phyloP scores from a whole-genome alignment of 2,888 invertebrate species.

The Drosophila antonietae region DNA sequence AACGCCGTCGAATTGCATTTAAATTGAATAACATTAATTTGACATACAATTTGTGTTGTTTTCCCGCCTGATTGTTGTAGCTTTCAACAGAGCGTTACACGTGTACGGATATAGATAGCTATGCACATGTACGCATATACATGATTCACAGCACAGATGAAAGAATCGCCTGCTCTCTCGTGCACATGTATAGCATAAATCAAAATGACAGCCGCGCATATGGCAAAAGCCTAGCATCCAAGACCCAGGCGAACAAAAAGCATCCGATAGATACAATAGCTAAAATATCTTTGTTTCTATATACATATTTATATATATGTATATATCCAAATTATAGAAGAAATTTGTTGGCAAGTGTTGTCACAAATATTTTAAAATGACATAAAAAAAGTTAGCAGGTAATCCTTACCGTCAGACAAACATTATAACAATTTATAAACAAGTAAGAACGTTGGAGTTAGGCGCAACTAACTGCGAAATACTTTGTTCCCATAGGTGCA shows the following conservation, averaged over 20 bases:
- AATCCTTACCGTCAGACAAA: too few relatives aligned
- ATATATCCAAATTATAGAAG: too few relatives aligned
- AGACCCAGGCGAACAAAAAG: conserved; percentile 38
- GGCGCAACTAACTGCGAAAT: too few relatives aligned
- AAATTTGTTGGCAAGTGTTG: too few relatives aligned
- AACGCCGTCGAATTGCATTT: conserved; percentile 78
- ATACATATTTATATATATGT: conserved; percentile 4
- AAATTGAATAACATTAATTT: conserved; percentile 79
- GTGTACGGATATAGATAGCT: conserved; percentile 48
- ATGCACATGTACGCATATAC: conserved; percentile 32
- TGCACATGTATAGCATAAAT: conserved; percentile 70
- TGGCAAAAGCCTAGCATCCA: conserved; percentile 25
- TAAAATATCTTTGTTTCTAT: background rate
- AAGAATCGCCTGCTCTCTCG: conserved; percentile 52
- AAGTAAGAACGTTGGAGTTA: too few relatives aligned
- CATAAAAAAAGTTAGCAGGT: too few relatives aligned
- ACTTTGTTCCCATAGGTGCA: too few relatives aligned
- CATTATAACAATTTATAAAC: too few relatives aligned
- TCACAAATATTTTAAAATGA: too few relatives aligned
- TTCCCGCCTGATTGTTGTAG: conserved; percentile 34
- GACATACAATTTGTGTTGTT: conserved; percentile 57
- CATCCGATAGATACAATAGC: conserved; percentile 57
- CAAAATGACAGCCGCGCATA: conserved; percentile 65
- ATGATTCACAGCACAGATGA: conserved; percentile 67
- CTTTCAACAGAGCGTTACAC: conserved; percentile 73